These are phyloP conservation scores for Notocelia uddmanniana DNA, from an alignment of 2,888 invertebrate species.

Conservation along the genomic window DNA sequence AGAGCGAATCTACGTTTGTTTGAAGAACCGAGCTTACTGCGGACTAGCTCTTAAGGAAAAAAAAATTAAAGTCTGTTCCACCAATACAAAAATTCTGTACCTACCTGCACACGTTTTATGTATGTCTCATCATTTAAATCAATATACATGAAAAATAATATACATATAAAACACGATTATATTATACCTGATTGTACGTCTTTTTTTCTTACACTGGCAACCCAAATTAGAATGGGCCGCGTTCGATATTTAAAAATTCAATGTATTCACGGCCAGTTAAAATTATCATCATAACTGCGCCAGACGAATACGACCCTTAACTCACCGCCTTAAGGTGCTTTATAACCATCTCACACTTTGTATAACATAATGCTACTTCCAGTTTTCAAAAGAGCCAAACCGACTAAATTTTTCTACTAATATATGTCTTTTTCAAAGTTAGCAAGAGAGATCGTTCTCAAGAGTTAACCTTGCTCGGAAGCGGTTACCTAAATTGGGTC, in stretches of 20 bases:
- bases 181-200: too few species aligned
- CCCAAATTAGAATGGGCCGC: background rate
- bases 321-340: background rate
- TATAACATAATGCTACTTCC: background rate
- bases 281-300: background rate
- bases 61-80: too few species aligned
- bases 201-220: slow-evolving; percentile 5
- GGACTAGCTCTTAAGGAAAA: too few species aligned
- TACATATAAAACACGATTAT: too few species aligned
- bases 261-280: slow-evolving; percentile 16
- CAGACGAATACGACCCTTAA: background rate
- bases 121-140: too few species aligned
- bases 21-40: too few species aligned
- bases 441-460: background rate
- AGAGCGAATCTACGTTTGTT: too few species aligned
- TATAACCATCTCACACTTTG: background rate
- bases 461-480: slow-evolving; percentile 43
- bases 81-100: too few species aligned
- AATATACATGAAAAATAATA: too few species aligned
- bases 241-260: slow-evolving; percentile 22
- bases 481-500: slow-evolving; percentile 43
- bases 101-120: too few species aligned
- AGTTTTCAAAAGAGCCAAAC: background rate
- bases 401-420: background rate
- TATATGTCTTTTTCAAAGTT: background rate